A percentile compares a stretch with the other conserved stretches of the same genome.
Conservation (phyloP, 35 echinoderm and acorn worm genomes). For the Lytechinus pictus region DNA sequence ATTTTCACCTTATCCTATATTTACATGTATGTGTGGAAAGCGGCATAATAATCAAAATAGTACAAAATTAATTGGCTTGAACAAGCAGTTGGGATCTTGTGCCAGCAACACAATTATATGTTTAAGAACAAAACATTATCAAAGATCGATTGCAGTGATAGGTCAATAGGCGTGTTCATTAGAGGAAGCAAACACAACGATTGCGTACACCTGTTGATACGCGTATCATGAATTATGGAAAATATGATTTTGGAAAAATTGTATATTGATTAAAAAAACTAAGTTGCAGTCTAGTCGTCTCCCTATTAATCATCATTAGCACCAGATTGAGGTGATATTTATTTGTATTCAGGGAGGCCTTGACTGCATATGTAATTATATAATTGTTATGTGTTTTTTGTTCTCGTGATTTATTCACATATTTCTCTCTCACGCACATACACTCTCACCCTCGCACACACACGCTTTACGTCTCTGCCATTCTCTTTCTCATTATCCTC, state of each 20-base stretch:
- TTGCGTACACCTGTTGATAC: neutral
- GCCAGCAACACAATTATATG: neutral
- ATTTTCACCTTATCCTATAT: neutral
- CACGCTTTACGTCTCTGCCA: too few species aligned
- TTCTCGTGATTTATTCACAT: neutral
- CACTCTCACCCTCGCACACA: too few species aligned
- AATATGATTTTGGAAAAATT: neutral
- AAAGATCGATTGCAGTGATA: neutral
- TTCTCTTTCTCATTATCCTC: too few species aligned
- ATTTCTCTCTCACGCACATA: neutral
- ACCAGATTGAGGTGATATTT: neutral
- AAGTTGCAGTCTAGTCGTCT: neutral
- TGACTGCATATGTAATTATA: too few species aligned
- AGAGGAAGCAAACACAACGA: neutral
- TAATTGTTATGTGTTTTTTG: too few species aligned
- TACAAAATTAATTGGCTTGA: neutral
- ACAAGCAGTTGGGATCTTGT: neutral
- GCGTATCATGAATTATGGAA: neutral
- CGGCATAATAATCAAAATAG: neutral
- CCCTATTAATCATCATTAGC: neutral
- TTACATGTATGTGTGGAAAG: neutral
- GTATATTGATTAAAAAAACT: neutral
- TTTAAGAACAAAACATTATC: neutral
- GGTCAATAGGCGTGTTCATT: neutral
- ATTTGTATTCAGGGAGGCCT: too few species aligned